Evolutionary conservation across 2,888 invertebrate genomes (phyloP).

Genomic region (Sinotaia quadrata): DNA sequence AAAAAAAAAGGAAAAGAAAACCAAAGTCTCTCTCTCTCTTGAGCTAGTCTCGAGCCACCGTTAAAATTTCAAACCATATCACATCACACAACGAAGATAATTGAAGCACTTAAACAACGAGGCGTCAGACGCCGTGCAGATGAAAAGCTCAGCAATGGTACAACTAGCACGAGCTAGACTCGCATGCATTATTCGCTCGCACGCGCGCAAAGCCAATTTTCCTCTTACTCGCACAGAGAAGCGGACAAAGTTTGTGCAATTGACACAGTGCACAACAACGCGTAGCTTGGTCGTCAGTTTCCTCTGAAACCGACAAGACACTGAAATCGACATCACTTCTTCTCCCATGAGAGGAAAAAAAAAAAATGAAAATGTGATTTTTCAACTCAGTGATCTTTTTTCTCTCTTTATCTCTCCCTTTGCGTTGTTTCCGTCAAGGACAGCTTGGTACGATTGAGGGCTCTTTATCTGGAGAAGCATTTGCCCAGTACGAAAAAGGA

Average conservation of each 20-base stretch:
- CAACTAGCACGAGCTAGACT: neutral
- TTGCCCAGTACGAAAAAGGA: constrained; percentile 2
- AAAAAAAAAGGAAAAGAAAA: too few relatives aligned
- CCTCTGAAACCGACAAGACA: neutral
- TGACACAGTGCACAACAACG: neutral
- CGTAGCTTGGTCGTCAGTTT: neutral
- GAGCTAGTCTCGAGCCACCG: too few relatives aligned
- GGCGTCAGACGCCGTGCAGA: too few relatives aligned
- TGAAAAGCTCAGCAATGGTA: neutral
- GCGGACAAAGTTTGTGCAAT: constrained; percentile 3
- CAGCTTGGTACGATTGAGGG: neutral
- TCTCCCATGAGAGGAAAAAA: constrained; percentile 2
- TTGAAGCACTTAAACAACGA: constrained; percentile 7
- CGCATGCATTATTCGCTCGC: neutral
- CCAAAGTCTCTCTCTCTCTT: too few relatives aligned
- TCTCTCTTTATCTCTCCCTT: too few relatives aligned
- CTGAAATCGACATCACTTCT: neutral
- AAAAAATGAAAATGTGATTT: constrained; percentile 2
- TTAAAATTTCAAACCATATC: neutral
- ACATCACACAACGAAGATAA: neutral
- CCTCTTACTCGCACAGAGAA: neutral
- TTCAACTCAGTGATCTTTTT: neutral
- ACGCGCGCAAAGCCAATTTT: neutral
- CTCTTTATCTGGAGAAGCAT: neutral
- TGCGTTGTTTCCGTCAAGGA: neutral